These are phyloP conservation scores for Pocillopora meandrina DNA, from an alignment of 92 coral and sea anemone species.

Conservation along the genomic window DNA sequence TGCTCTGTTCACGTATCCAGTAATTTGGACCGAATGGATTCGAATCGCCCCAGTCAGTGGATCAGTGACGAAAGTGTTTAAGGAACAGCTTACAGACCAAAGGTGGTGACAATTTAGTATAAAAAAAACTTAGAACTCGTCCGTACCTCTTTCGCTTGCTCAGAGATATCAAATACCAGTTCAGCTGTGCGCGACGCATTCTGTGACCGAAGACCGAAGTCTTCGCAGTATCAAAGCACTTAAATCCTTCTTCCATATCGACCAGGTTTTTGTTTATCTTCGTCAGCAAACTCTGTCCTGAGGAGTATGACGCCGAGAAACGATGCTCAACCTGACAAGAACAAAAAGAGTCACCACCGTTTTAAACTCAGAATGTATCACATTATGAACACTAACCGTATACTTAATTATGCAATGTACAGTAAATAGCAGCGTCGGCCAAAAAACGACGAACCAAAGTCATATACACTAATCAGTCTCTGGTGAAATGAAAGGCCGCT, in stretches of 20 bases:
- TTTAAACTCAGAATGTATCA: not conserved
- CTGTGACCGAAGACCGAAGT: constrained; percentile 34
- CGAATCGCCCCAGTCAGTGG: no score
- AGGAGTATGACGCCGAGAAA: constrained; percentile 63
- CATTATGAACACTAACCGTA: not conserved
- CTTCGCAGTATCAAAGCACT: constrained; percentile 80
- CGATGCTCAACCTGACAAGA: constrained; percentile 66
- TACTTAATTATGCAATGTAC: not conserved
- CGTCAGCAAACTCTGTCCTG: constrained; percentile 67
- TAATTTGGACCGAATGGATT: no score
- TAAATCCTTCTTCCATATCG: constrained; percentile 69
- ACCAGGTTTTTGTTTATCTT: constrained; percentile 70
- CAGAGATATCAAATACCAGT: constrained; percentile 66
- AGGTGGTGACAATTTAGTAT: not conserved
- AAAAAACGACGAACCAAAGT: not conserved
- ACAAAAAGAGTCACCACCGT: not conserved
- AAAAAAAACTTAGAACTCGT: not conserved
- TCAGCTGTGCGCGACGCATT: constrained; percentile 78
- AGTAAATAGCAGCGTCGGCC: not conserved
- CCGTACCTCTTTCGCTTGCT: constrained; percentile 74
- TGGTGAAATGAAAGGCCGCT: not conserved
- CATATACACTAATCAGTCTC: not conserved
- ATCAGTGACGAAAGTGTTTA: not conserved
- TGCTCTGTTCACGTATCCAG: no score
- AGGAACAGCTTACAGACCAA: not conserved